Evolutionary conservation across 2,113 vertebrate genomes (phyloP), one percentile per base, ranked within the genome.

Genomic region (Castor canadensis): DNA sequence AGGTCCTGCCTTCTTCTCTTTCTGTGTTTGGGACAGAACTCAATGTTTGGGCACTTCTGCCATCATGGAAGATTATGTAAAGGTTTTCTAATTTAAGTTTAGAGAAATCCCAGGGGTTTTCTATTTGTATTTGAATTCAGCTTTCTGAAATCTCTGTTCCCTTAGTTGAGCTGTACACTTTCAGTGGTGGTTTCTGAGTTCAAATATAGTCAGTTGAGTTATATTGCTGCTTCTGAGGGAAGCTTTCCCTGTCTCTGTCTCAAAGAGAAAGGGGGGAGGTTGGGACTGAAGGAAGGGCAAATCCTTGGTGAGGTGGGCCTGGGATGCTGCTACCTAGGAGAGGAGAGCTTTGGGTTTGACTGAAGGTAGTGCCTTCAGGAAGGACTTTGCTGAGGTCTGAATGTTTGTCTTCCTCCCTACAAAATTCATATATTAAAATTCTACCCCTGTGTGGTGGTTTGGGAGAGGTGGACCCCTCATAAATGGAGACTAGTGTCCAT

Each of bases 91-190:
- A 28, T 60, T 45, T 6, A 40, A 54, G 8, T 10, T 30, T 40
- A 49, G 67, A 81, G 67, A 76, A 17, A 26, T 56, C 32, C 22
- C 30, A 1, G 0, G 9, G 7, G 11, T 58, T 38, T 47, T 26
- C 40, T 28, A 11, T 49, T 73, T 47, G 1, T 32, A 1, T 73
- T 49, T 35, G 19, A 1, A 3, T 64, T 47, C 49, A 9, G 5
- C 40, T 43, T 54, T 49, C 35, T 15, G 20, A 66, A 17, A 38
- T 38, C n/a, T 8, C 10, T 47, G 7, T 49, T 0, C 12, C 28
- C 6, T 32, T 19, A 7, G 0, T 0, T 26, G 56, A 83, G 58
- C 56, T 52, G 0, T 4, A 0, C 9, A 12, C 10, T 20, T 9
- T 80, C 38, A 17, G 0, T 12, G 49, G 67, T 66, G 58, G n/a